phyloP scores from a whole-genome alignment of 92 coral and sea anemone genomes.

The Isaurus tuberculatus region DNA sequence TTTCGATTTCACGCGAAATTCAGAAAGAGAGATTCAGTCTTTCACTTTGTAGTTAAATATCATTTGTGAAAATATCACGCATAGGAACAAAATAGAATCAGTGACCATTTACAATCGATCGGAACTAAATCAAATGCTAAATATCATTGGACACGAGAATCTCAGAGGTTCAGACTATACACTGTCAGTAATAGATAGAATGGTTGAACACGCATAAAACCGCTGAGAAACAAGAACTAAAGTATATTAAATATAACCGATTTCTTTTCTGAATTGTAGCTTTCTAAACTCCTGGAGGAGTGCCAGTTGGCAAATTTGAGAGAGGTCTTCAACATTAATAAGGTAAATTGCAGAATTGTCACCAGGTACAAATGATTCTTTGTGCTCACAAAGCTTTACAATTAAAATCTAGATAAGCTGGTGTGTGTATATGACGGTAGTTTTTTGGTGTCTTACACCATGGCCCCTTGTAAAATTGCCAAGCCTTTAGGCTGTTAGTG shows the following conservation, averaged over 20 bases:
- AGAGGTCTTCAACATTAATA: background rate
- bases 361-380: background rate
- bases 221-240: slow-evolving; percentile 2
- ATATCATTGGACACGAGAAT: background rate
- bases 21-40: background rate
- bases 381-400: background rate
- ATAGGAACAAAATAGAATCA: background rate
- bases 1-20: background rate
- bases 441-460: background rate
- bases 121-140: background rate
- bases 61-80: background rate
- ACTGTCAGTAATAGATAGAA: background rate
- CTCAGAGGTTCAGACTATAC: background rate
- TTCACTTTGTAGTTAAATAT: background rate
- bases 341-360: background rate
- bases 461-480: slow-evolving; percentile 1
- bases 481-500: background rate
- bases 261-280: background rate
- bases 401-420: background rate
- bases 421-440: background rate
- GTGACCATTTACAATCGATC: background rate
- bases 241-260: background rate
- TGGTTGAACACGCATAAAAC: slow-evolving; percentile 1
- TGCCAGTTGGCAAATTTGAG: background rate
- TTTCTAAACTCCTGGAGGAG: background rate